These are phyloP conservation scores for Cheilosia scutellata DNA, from an alignment of 2,888 invertebrate genomes.

Conservation along the genomic window DNA sequence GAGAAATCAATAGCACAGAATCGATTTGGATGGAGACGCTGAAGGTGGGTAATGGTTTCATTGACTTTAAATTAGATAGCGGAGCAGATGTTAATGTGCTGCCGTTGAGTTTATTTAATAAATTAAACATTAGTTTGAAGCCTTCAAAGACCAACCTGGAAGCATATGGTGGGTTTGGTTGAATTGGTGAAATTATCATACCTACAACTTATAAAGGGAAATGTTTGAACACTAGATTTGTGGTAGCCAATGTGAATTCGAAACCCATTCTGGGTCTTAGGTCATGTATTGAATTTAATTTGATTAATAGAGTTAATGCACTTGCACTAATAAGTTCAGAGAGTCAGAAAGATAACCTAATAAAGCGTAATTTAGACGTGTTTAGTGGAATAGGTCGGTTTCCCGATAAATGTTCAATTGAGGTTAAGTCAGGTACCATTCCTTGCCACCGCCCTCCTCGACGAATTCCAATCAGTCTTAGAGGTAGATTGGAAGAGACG, in stretches of 20 bases:
- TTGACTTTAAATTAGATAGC: constrained; percentile 25
- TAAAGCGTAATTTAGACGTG: constrained; percentile 10
- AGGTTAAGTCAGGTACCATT: constrained; percentile 19
- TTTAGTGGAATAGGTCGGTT: constrained; percentile 39
- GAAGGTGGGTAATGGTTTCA: constrained; percentile 1
- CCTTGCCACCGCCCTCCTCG: constrained; percentile 43
- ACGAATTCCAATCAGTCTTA: constrained; percentile 70
- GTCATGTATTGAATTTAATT: constrained; percentile 9
- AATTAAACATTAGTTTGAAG: constrained; percentile 11
- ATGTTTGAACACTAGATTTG: constrained; percentile 6
- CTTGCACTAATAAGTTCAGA: not conserved
- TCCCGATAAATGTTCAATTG: constrained; percentile 36
- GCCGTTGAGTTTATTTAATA: constrained; percentile 4
- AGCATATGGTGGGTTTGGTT: not conserved
- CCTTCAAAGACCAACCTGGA: not conserved
- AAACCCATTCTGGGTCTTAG: constrained; percentile 15
- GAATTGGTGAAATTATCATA: constrained; percentile 10
- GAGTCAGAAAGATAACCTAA: not conserved
- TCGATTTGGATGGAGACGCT: constrained; percentile 14
- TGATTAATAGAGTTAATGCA: constrained; percentile 20
- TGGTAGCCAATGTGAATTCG: constrained; percentile 3
- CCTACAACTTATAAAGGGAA: constrained; percentile 8
- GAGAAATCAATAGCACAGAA: constrained; percentile 12
- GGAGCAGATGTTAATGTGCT: constrained; percentile 19
- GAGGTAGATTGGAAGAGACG: constrained; percentile 55